Conservation (phyloP, 2,797 vertebrate genomes). For the Champsocephalus gunnari region DNA sequence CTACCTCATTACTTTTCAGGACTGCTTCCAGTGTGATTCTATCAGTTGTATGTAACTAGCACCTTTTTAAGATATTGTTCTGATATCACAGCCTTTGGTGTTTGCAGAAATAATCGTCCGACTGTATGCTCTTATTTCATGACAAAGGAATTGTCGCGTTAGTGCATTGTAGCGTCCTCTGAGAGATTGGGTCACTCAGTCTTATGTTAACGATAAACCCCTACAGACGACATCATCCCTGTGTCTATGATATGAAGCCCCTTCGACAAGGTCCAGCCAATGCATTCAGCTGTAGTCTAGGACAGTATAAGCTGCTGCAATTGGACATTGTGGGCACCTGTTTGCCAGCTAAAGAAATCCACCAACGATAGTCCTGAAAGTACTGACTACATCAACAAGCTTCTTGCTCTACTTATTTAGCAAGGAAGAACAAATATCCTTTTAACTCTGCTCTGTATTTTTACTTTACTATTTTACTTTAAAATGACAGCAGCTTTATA, state of each 20-base stretch:
- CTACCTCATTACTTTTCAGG: conserved; percentile 87
- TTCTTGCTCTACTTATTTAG: background rate
- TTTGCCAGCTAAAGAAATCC: background rate
- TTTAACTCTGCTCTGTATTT: background rate
- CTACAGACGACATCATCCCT: conserved; percentile 8
- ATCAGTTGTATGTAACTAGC: conserved; percentile 66
- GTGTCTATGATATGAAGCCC: conserved; percentile 23
- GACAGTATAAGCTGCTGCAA: background rate
- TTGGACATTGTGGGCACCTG: conserved; percentile 4
- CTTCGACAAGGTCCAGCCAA: background rate
- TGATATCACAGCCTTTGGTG: conserved; percentile 65
- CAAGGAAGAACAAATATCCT: background rate
- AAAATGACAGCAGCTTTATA: background rate
- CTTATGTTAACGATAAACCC: conserved; percentile 8
- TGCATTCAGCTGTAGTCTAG: conserved; percentile 1
- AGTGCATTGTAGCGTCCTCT: conserved; percentile 40
- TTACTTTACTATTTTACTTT: too few relatives aligned
- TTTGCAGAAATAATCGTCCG: conserved; percentile 59
- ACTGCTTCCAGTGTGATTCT: conserved; percentile 69
- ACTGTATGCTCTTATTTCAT: conserved; percentile 56
- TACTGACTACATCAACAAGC: background rate
- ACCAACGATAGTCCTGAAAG: background rate
- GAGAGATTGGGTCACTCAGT: conserved; percentile 33
- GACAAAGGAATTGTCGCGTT: conserved; percentile 47
- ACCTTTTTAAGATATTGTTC: conserved; percentile 65